Evolutionary conservation across 2,113 vertebrate species (phyloP).

Genomic region (Pseudolaguvia tuberculata): DNA sequence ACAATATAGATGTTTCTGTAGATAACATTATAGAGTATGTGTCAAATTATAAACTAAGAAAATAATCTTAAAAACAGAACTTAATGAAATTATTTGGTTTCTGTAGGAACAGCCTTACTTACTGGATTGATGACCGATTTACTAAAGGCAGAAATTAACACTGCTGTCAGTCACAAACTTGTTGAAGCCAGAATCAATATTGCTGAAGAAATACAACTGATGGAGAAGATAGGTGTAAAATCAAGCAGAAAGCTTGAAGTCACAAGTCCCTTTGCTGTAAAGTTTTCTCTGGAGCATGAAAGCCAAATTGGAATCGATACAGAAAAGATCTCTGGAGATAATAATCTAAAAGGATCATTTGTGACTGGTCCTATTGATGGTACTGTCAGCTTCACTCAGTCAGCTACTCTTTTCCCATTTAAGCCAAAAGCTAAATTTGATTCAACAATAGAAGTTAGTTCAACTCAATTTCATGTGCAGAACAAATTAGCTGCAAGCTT

Average conservation of each 20-base stretch:
- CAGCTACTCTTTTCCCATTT: conserved; percentile 59
- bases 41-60: not conserved
- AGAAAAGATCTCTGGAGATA: conserved; percentile 62
- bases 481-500: conserved; percentile 71
- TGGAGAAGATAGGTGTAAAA: conserved; percentile 60
- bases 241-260: conserved; percentile 66
- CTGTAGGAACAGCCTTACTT: conserved; percentile 75
- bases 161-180: conserved; percentile 74
- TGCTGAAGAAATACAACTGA: conserved; percentile 59
- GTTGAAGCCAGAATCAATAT: conserved; percentile 72
- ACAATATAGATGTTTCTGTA: not conserved
- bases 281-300: conserved; percentile 63
- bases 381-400: conserved; percentile 62
- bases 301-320: conserved; percentile 59
- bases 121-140: conserved; percentile 57
- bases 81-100: conserved; percentile 23
- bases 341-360: conserved; percentile 66
- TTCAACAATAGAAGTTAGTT: conserved; percentile 75
- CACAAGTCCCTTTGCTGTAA: conserved; percentile 73
- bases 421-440: conserved; percentile 65
- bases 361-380: conserved; percentile 67
- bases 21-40: not conserved
- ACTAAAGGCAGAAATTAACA: conserved; percentile 63
- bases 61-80: not conserved
- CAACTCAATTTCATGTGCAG: conserved; percentile 68